phyloP scores from a whole-genome alignment of 2,888 invertebrate species.

The Dryococelus australis region DNA sequence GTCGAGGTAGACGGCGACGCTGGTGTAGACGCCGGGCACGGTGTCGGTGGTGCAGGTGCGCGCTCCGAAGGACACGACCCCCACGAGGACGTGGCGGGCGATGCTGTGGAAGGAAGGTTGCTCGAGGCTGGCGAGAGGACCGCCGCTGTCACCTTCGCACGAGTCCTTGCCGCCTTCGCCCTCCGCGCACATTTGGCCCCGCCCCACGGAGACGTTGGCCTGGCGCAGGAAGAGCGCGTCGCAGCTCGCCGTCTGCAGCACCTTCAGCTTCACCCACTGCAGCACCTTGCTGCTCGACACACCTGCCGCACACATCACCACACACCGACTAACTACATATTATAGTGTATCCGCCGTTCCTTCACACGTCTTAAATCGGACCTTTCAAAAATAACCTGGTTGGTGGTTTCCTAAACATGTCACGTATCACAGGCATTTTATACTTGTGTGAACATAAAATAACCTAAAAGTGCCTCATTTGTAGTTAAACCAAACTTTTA shows the following conservation, averaged over 20 bases:
- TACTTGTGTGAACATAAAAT: no score
- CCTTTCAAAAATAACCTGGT: no score
- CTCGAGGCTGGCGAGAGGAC: conserved; percentile 47
- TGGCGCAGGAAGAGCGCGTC: conserved; percentile 49
- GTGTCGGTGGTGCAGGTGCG: conserved; percentile 64
- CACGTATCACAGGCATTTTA: no score
- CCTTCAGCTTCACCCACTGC: conserved; percentile 57
- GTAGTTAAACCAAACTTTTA: no score
- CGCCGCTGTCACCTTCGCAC: conserved; percentile 49
- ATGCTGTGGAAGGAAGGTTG: conserved; percentile 27
- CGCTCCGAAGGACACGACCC: conserved; percentile 71
- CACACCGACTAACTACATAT: no score
- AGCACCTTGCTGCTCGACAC: conserved; percentile 53
- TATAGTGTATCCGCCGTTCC: no score
- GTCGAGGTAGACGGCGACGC: conserved; percentile 67
- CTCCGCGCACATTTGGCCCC: conserved; percentile 57
- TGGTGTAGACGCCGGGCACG: conserved; percentile 76
- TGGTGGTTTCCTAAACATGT: no score
- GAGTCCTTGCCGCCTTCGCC: conserved; percentile 59
- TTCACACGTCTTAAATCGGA: no score
- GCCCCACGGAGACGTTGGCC: conserved; percentile 40
- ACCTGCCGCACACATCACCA: not conserved
- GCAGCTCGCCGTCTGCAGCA: conserved; percentile 57
- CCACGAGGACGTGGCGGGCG: conserved; percentile 62
- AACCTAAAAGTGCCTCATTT: no score